Evolutionary conservation across 2,797 vertebrate species (phyloP).

Genomic region (Xerus rutilus): DNA sequence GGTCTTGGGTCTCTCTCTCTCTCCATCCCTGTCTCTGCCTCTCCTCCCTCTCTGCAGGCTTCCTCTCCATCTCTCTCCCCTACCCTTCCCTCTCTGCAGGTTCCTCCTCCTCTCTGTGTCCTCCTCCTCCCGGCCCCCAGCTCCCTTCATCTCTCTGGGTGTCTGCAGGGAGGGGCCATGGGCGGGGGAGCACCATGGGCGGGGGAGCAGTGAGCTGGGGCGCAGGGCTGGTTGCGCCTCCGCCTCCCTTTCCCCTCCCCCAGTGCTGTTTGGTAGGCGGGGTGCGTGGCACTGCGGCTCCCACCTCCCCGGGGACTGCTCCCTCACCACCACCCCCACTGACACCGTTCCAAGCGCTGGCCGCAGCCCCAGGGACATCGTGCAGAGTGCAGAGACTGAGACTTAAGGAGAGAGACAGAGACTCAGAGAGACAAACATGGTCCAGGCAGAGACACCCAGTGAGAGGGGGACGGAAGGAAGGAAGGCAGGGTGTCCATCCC

Average conservation of each 20-base stretch:
- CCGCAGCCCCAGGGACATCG: constrained; percentile 73
- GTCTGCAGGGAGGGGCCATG: neutral
- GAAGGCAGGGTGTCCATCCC: neutral
- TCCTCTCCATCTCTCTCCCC: neutral
- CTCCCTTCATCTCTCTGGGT: neutral
- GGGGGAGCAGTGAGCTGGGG: constrained; percentile 3
- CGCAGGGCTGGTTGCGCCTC: neutral
- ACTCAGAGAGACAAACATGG: neutral
- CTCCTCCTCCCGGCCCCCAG: neutral
- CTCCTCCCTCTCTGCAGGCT: neutral
- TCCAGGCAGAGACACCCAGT: neutral
- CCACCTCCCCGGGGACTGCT: constrained; percentile 78
- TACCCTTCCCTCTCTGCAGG: neutral
- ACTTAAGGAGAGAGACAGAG: constrained; percentile 48
- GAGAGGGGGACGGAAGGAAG: neutral
- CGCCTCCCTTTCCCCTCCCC: constrained; percentile 86
- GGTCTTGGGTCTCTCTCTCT: neutral
- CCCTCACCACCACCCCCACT: constrained; percentile 49
- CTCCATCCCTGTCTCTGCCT: neutral
- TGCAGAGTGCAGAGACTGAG: constrained; percentile 19
- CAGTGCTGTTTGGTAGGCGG: constrained; percentile 90
- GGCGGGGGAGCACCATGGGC: neutral
- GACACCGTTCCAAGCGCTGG: constrained; percentile 23
- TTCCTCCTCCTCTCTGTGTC: neutral
- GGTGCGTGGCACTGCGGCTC: constrained; percentile 91